Evolutionary conservation across 2,113 vertebrate genomes (phyloP).

Genomic region (human): GRCh38 chr5:1631001-1631500

Average conservation of each 20-base stretch:
- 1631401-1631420: not conserved
- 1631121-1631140: not conserved
- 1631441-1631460: not conserved
- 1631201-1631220: not conserved
- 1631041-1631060: not conserved
- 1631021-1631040: not conserved
- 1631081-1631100: not conserved
- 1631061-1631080: fast-evolving
- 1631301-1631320: not conserved
- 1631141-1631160: not conserved
- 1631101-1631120: not conserved
- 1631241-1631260: not conserved
- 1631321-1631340: not conserved
- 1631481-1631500: no score
- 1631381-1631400: not conserved
- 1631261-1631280: not conserved
- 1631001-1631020: not conserved
- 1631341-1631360: not conserved
- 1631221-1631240: not conserved
- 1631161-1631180: not conserved
- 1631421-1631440: not conserved
- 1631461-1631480: not conserved
- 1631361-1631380: not conserved
- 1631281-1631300: not conserved
- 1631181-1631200: not conserved